phyloP scores from a whole-genome alignment of 2,888 invertebrate genomes.

The Polyommatus iphigenia region DNA sequence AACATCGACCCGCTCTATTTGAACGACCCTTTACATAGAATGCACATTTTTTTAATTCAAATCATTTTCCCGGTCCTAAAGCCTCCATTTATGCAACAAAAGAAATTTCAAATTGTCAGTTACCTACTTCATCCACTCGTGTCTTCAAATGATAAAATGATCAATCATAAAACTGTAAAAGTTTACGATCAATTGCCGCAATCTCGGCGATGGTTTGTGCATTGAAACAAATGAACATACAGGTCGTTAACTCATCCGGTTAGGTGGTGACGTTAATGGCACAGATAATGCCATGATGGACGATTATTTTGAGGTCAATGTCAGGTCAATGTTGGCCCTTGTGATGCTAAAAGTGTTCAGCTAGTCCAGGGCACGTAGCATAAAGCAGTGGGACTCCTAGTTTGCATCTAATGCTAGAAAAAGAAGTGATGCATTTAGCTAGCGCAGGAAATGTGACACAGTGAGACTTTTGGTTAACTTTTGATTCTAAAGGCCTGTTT shows the following conservation, averaged over 20 bases:
- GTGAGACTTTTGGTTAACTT: too few relatives aligned
- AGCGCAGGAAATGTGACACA: too few relatives aligned
- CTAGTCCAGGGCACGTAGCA: too few relatives aligned
- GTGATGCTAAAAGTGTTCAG: background rate
- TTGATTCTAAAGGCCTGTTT: too few relatives aligned
- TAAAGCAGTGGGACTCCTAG: too few relatives aligned
- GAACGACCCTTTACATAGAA: too few relatives aligned
- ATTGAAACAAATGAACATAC: constrained; percentile 78
- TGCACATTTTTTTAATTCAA: too few relatives aligned
- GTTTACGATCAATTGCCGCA: constrained; percentile 44
- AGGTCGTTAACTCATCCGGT: constrained; percentile 31
- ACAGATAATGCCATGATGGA: constrained; percentile 1
- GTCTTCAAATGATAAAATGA: background rate
- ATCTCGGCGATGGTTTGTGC: constrained; percentile 51
- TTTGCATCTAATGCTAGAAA: too few relatives aligned
- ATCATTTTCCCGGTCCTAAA: too few relatives aligned
- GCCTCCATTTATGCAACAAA: background rate
- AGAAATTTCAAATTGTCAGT: background rate
- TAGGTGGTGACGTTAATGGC: constrained; percentile 17
- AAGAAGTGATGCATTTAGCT: too few relatives aligned
- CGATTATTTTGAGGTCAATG: constrained; percentile 14
- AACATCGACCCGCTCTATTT: too few relatives aligned
- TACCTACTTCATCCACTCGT: too few relatives aligned
- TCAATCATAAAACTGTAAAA: constrained; percentile 27
- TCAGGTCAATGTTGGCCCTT: background rate